Conservation (phyloP, 2,113 vertebrate species). For the Taurulus bubalis region DNA sequence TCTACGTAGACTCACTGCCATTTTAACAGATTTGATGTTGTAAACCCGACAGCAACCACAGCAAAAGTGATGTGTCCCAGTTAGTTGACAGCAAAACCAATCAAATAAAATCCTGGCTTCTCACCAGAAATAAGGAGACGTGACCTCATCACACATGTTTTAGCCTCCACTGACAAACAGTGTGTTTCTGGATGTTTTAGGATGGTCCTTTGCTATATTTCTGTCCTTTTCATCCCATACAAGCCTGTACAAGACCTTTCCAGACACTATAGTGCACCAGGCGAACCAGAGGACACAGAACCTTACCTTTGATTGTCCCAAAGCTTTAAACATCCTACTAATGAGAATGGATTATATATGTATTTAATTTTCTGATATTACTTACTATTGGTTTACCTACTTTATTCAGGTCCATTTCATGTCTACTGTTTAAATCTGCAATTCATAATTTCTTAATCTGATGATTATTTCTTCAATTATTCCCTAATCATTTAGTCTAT, state of each 20-base stretch:
- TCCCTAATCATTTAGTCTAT: background rate
- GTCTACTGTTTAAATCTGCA: background rate
- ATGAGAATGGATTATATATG: background rate
- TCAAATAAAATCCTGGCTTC: background rate
- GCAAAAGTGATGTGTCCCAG: background rate
- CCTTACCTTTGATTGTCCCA: background rate
- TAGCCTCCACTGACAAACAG: background rate
- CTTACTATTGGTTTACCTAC: background rate
- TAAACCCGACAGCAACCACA: background rate
- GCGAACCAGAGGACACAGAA: background rate
- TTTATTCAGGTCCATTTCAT: background rate
- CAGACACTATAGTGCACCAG: background rate
- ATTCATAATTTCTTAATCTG: background rate
- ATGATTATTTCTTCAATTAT: background rate
- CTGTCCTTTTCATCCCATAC: background rate
- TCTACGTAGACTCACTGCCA: background rate
- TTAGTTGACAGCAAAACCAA: constrained; percentile 2
- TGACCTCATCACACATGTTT: background rate
- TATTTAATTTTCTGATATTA: background rate
- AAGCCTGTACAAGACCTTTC: background rate
- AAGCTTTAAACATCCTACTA: background rate
- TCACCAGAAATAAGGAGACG: background rate
- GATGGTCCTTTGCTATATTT: background rate
- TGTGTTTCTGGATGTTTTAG: background rate
- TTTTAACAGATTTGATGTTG: background rate